Conservation (phyloP, 2,113 vertebrate species). For the Larimichthys crocea region DNA sequence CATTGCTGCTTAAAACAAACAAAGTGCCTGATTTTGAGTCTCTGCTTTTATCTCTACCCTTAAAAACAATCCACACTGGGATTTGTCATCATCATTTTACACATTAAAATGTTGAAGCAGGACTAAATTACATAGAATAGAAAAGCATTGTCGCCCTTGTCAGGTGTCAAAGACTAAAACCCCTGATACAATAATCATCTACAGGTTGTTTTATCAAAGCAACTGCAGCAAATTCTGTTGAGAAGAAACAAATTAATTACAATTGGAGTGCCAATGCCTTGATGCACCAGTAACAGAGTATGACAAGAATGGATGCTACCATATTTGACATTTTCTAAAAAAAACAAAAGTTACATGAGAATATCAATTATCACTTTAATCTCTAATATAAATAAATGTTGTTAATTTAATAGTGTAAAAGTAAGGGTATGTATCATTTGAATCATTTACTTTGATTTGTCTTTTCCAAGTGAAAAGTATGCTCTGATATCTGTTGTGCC, state of each 20-base stretch:
- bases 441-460: too few species aligned
- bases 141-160: not conserved
- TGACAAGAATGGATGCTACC: not conserved
- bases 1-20: not conserved
- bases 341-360: not conserved
- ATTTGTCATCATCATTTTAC: not conserved
- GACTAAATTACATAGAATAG: not conserved
- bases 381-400: too few species aligned
- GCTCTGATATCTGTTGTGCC: too few species aligned
- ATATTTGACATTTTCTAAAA: not conserved
- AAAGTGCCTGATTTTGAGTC: not conserved
- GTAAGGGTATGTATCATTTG: too few species aligned
- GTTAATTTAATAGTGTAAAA: too few species aligned
- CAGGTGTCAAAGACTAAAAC: constrained; percentile 7
- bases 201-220: not conserved
- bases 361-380: not conserved
- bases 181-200: not conserved
- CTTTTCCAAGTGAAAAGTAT: too few species aligned
- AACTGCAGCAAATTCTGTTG: not conserved
- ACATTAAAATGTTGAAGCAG: not conserved
- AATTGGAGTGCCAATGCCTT: not conserved
- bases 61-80: not conserved
- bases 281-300: not conserved
- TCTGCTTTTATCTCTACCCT: not conserved
- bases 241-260: not conserved